A percentile compares a stretch with the other conserved stretches of the same genome.
Evolutionary conservation across 2,888 invertebrate genomes (phyloP).

Genomic region (Drosophila meridiana): DNA sequence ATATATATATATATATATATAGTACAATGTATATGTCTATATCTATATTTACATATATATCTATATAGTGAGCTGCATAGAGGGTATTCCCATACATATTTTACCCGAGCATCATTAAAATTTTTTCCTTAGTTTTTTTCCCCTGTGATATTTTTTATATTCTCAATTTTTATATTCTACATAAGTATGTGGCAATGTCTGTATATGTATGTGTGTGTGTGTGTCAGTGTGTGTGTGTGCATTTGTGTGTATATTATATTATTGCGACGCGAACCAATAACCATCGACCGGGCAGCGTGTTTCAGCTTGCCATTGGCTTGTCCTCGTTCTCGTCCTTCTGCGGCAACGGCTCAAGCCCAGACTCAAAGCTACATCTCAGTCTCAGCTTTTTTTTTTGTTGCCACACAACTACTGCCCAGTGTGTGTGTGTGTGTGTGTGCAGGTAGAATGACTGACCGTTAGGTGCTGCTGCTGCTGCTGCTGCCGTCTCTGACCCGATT

Average conservation of each 20-base stretch:
- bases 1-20: not conserved
- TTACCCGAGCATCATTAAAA: not conserved
- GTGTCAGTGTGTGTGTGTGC: constrained; percentile 17
- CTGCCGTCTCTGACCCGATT: constrained; percentile 66
- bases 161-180: constrained; percentile 74
- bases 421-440: not conserved
- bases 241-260: constrained; percentile 77
- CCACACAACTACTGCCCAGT: constrained; percentile 11
- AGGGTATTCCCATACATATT: constrained; percentile 16
- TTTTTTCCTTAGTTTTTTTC: constrained; percentile 28
- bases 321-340: constrained; percentile 27
- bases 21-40: not conserved
- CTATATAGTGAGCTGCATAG: not conserved
- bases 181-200: constrained; percentile 35
- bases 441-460: constrained; percentile 56
- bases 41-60: not conserved
- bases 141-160: constrained; percentile 65
- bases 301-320: constrained; percentile 82
- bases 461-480: constrained; percentile 30
- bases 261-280: constrained; percentile 84
- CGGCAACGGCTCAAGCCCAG: constrained; percentile 32
- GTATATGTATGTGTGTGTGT: not conserved
- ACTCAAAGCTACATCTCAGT: constrained; percentile 47
- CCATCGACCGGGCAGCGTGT: constrained; percentile 79
- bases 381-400: constrained; percentile 13